These are phyloP conservation scores for Ptiloglossa arizonensis DNA, from an alignment of 1,140 invertebrate genomes.

Conservation along the genomic window DNA sequence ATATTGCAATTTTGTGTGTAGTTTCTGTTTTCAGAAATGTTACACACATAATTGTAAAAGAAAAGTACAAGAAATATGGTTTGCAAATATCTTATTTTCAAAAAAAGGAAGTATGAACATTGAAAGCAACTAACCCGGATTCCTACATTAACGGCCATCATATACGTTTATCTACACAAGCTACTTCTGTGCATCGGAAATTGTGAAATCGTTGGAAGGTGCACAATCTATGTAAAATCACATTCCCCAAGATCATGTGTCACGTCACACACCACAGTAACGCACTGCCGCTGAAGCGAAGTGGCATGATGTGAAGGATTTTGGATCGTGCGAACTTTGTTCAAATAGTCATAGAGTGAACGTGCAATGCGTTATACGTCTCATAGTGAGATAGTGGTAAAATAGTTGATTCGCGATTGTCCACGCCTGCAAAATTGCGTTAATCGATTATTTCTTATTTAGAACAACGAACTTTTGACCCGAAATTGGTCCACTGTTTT, in stretches of 20 bases:
- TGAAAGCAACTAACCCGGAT: background rate
- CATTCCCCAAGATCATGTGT: conserved; percentile 15
- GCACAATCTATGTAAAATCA: conserved; percentile 15
- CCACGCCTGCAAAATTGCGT: background rate
- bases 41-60: too few species aligned
- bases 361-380: background rate
- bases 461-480: conserved; percentile 37
- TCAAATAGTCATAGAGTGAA: conserved; percentile 55
- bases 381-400: conserved; percentile 3
- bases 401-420: conserved; percentile 3
- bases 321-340: conserved; percentile 68
- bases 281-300: conserved; percentile 43
- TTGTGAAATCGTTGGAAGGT: background rate
- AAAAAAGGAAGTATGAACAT: too few species aligned
- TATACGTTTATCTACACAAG: background rate
- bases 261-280: conserved; percentile 41
- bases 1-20: too few species aligned
- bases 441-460: background rate
- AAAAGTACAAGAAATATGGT: too few species aligned
- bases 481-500: background rate
- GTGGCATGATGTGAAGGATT: conserved; percentile 64
- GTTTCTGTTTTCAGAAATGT: too few species aligned
- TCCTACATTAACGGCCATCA: background rate
- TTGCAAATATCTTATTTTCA: too few species aligned
- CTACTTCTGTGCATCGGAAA: background rate